A percentile compares a stretch with the other conserved stretches of the same genome.
phyloP scores from a whole-genome alignment of 2,888 invertebrate species.

The Troglohyphantes excavatus region DNA sequence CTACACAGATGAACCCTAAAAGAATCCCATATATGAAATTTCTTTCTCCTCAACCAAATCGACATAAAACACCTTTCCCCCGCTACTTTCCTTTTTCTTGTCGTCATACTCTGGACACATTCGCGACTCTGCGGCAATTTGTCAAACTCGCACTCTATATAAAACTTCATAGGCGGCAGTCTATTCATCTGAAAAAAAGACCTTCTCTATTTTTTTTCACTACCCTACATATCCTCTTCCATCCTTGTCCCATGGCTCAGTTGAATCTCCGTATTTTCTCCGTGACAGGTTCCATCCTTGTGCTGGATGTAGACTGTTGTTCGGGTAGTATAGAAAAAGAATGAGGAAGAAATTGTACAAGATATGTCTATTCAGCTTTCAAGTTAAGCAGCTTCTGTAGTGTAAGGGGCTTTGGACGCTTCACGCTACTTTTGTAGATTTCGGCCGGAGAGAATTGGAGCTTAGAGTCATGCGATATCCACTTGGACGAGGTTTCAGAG shows the following conservation, averaged over 20 bases:
- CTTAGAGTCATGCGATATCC: background rate
- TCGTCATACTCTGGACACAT: constrained; percentile 28
- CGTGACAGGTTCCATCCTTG: constrained; percentile 30
- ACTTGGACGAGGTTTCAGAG: background rate
- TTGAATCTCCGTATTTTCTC: constrained; percentile 23
- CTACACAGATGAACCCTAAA: background rate
- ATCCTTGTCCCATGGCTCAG: background rate
- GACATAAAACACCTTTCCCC: constrained; percentile 45
- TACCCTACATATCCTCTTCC: background rate
- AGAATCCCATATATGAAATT: constrained; percentile 19
- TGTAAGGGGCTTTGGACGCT: background rate
- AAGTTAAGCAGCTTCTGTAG: constrained; percentile 43
- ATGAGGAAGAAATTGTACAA: constrained; percentile 6
- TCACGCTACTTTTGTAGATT: constrained; percentile 18
- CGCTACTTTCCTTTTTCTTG: constrained; percentile 6
- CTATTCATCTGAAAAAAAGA: constrained; percentile 37
- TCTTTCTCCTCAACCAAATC: background rate
- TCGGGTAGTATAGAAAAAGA: background rate
- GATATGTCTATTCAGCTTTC: constrained; percentile 54
- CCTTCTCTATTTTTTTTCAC: background rate
- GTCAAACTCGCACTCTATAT: constrained; percentile 45
- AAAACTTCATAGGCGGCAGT: constrained; percentile 28
- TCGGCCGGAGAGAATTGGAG: background rate
- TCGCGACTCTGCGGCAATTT: constrained; percentile 33
- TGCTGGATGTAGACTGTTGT: constrained; percentile 34